Evolutionary conservation across 2,888 invertebrate genomes (phyloP).

Genomic region (Maniola hyperantus): DNA sequence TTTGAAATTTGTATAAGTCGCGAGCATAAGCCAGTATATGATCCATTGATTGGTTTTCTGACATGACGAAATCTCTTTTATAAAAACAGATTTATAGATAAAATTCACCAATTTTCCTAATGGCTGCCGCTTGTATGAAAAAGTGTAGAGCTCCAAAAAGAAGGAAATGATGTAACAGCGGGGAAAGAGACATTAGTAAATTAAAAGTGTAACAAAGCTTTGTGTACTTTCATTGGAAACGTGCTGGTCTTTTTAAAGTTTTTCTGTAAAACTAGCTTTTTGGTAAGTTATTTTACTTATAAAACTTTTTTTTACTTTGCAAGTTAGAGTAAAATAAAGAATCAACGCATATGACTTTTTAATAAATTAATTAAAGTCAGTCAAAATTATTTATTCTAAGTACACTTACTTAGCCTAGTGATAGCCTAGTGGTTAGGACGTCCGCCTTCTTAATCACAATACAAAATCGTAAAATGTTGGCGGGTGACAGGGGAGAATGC

Average conservation of each 20-base stretch:
- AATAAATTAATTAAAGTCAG: too few species aligned
- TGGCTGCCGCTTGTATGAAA: constrained; percentile 5
- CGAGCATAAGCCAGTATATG: too few species aligned
- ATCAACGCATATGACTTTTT: too few species aligned
- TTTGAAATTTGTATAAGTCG: too few species aligned
- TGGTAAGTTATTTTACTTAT: background rate
- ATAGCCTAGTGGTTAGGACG: too few species aligned
- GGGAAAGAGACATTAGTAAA: constrained; percentile 20
- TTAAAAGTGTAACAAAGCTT: constrained; percentile 20
- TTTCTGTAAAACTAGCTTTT: background rate
- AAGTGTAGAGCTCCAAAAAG: constrained; percentile 5
- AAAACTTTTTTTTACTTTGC: background rate
- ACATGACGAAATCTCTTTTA: too few species aligned
- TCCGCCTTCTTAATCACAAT: too few species aligned
- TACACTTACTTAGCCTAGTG: too few species aligned
- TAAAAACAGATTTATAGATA: constrained; percentile 2
- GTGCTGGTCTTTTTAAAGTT: background rate
- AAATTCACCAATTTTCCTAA: constrained; percentile 18
- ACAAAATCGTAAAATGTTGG: too few species aligned
- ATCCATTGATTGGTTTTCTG: too few species aligned
- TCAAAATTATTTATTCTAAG: too few species aligned
- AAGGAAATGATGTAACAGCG: constrained; percentile 5
- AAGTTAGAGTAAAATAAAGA: background rate
- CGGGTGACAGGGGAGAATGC: too few species aligned
- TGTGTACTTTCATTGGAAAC: constrained; percentile 12